Base-by-base conservation (phyloP, 2,797 vertebrate species). In the Avahi laniger region DNA sequence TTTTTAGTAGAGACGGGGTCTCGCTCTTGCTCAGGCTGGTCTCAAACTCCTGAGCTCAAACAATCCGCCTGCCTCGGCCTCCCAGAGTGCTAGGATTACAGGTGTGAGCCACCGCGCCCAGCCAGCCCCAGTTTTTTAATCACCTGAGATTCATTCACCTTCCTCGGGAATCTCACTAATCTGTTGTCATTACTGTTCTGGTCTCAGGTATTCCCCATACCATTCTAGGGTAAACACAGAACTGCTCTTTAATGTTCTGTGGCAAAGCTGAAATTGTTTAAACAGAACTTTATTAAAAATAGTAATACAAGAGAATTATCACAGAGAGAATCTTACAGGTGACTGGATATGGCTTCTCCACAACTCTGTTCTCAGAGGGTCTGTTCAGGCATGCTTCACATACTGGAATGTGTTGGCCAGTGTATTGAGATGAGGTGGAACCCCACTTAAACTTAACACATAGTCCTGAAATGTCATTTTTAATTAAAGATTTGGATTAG, bases 201-300 rank as follows among this genome's bases (percentile, higher is more conserved):
- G 14, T 89, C 43, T 86, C 33, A 57, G 18, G 6, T 52, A 30
- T 0, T 61, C n/a, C 50, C 14, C 7, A 4, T 48, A 17, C 33
- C 11, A 52, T 85, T 86, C 73, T 15, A 22, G 15, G 33, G 9
- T 92, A 38, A 85, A 67, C 38, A 91, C 54, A 78, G 67, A 88
- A 80, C 11, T 86, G 18, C 35, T 57, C 73, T 92, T 61, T 61
- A 63, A 8, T 88, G 52, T 94, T 94, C 69, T 85, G 0, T 88
- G 84, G 52, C 52, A 93, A 76, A 87, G 30, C 50, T 95, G 38
- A 95, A 76, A 52, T 73, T 81, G 41, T 88, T 95, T 80, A 85
- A 93, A 92, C 48, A 90, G 65, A 97, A 52, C 43, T 70, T 63
- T n/a, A 72, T 91, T 87, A 54, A 87, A 92, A 67, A 81, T 89